A percentile compares a stretch with the other conserved stretches of the same genome.
Evolutionary conservation across 2,888 invertebrate species (phyloP).

Genomic region (Lathronympha strigana): DNA sequence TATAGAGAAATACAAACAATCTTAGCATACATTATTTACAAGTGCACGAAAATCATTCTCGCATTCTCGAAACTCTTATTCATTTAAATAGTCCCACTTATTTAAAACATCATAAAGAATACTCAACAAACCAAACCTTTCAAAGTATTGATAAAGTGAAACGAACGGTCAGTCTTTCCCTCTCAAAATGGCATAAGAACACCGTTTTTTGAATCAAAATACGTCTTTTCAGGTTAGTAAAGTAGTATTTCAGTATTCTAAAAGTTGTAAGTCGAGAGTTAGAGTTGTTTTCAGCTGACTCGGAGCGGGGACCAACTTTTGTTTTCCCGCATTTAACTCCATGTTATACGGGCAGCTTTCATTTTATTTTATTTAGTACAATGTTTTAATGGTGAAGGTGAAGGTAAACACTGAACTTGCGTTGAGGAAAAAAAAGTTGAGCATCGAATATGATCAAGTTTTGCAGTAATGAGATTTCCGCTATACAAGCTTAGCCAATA

Average conservation of each 20-base stretch:
- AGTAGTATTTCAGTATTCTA: constrained; percentile 25
- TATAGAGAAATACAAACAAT: too few relatives aligned
- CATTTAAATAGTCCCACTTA: neutral
- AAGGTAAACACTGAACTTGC: neutral
- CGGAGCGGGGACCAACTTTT: constrained; percentile 7
- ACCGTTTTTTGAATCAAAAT: neutral
- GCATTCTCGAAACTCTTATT: neutral
- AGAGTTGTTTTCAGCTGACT: constrained; percentile 31
- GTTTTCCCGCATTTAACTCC: constrained; percentile 37
- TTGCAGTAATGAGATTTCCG: too few relatives aligned
- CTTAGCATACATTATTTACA: too few relatives aligned
- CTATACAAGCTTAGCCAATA: too few relatives aligned
- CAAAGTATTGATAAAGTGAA: constrained; percentile 9
- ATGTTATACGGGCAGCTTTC: constrained; percentile 22
- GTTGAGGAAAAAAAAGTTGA: neutral
- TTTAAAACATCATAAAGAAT: constrained; percentile 7
- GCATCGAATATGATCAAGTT: too few relatives aligned
- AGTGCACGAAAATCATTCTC: neutral
- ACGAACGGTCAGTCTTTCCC: neutral
- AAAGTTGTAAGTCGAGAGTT: constrained; percentile 16
- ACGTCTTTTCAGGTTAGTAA: neutral
- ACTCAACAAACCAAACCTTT: constrained; percentile 5
- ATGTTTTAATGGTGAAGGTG: neutral
- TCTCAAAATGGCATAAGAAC: neutral
- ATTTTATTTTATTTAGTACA: constrained; percentile 24